Evolutionary conservation across 2,888 invertebrate species (phyloP), one percentile per base, ranked within the genome.

Genomic region (Ochropleura plecta): DNA sequence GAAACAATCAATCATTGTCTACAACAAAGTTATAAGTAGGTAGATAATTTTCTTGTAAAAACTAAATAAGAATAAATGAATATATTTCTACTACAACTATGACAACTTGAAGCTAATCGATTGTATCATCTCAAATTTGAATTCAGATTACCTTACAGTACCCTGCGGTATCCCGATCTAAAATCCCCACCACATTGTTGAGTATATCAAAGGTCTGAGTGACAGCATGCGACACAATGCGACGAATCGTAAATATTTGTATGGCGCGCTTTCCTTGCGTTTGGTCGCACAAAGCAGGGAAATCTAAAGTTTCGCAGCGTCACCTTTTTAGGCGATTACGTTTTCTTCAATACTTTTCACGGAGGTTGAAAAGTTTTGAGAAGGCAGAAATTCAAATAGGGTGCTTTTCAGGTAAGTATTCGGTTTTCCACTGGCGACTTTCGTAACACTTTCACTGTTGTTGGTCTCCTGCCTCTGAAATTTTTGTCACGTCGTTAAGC

Each of bases 291-390:
- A 94, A 93, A 91, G 90, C 89, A 83, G 81, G 85, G 86, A 88
- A 91, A 93, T 89, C 91, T 92, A 91, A 92, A 90, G 90, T 90
- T 92, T 88, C 91, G 96, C 93, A 88, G 78, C 89, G 94, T 96
- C 96, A 96, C 95, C 95, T 95, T 90, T 96, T 95, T 94, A 92
- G 90, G 85, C 94, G 96, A 96, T 96, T 96, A 95, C 95, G 94
- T 95, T 95, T 95, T 93, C 94, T 94, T 94, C 94, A 93, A 95
- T 95, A 95, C 93, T 90, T 75, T 76, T 78, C 89, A 30, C 3
- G 62, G 88, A 93, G 73, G 46, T 51, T 20, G 16, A 75, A 88
- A 87, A 81, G 8, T 42, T 30, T 89, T 87, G 92, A 93, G 85
- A 72, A 12, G 92, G 80, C 64, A 82, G 48, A 30, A 9, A 12